phyloP scores from a whole-genome alignment of 2,888 invertebrate species.

The Plagodis dolabraria region DNA sequence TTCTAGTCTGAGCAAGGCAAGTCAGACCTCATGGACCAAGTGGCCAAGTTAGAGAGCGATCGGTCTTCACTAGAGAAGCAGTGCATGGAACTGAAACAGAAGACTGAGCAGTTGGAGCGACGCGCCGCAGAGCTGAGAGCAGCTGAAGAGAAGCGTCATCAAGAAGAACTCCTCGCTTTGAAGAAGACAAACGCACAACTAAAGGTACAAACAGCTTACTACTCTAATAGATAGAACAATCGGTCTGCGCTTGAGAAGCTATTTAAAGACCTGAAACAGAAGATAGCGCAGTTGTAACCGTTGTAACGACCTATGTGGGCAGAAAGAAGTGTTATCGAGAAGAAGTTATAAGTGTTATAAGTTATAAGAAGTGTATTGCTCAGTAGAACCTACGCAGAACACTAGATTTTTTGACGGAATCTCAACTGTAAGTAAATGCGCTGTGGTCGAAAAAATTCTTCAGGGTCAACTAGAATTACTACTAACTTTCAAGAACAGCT shows the following conservation, averaged over 20 bases:
- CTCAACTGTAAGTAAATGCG: no score
- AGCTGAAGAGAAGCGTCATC: conserved; percentile 96
- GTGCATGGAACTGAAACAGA: conserved; percentile 83
- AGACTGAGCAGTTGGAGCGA: conserved; percentile 92
- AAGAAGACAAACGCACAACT: conserved; percentile 97
- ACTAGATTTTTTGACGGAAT: no score
- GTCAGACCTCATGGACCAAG: conserved; percentile 90
- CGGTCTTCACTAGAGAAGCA: conserved; percentile 87
- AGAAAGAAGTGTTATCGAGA: no score
- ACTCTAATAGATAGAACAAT: neutral
- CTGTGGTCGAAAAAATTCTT: no score
- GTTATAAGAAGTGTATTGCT: no score
- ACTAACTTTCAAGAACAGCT: no score
- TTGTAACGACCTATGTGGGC: no score
- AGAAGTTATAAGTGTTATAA: no score
- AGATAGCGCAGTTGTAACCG: neutral
- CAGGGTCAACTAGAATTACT: no score
- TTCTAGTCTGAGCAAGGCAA: conserved; percentile 93
- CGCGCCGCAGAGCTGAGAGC: conserved; percentile 92
- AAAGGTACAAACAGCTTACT: conserved; percentile 81
- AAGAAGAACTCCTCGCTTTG: conserved; percentile 95
- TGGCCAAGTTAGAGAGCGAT: conserved; percentile 88
- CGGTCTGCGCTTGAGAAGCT: no score
- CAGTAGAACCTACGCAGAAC: no score
- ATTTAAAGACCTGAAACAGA: neutral